Conservation (phyloP, 2,113 vertebrate genomes). For the Argyrosomus japonicus region DNA sequence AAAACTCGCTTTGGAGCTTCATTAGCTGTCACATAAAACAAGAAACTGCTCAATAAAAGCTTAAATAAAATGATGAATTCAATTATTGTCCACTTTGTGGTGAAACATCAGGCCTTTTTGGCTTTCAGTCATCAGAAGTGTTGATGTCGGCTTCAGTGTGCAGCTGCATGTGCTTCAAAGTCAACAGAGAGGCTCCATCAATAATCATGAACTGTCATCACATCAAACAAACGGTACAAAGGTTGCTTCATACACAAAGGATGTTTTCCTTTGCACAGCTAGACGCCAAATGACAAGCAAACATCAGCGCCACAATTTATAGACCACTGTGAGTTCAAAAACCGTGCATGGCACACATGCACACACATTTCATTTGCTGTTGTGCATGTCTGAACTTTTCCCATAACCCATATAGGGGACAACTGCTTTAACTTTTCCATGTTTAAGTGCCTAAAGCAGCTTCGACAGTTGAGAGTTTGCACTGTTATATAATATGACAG, state of each 20-base stretch:
- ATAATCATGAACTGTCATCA: conserved; percentile 41
- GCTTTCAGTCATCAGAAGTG: not conserved
- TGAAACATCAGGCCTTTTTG: not conserved
- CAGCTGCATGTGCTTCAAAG: conserved; percentile 16
- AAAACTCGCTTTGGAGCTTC: not conserved
- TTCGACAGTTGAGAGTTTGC: not conserved
- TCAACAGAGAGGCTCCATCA: conserved; percentile 22
- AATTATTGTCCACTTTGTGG: not conserved
- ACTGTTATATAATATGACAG: not conserved
- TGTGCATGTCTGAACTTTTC: not conserved
- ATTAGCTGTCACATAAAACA: not conserved
- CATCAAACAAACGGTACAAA: conserved; percentile 35
- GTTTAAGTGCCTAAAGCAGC: not conserved
- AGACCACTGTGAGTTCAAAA: not conserved
- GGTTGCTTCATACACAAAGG: conserved; percentile 11
- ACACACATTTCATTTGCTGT: not conserved
- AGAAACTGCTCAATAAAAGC: not conserved
- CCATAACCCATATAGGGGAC: not conserved
- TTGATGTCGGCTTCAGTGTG: not conserved
- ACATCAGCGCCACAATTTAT: conserved; percentile 12
- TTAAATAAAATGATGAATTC: not conserved
- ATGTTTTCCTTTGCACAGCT: conserved; percentile 23
- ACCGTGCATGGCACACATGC: not conserved
- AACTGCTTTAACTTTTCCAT: not conserved
- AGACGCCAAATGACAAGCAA: conserved; percentile 38